Evolutionary conservation across 2,888 invertebrate species (phyloP).

Genomic region (Pammene fasciana): DNA sequence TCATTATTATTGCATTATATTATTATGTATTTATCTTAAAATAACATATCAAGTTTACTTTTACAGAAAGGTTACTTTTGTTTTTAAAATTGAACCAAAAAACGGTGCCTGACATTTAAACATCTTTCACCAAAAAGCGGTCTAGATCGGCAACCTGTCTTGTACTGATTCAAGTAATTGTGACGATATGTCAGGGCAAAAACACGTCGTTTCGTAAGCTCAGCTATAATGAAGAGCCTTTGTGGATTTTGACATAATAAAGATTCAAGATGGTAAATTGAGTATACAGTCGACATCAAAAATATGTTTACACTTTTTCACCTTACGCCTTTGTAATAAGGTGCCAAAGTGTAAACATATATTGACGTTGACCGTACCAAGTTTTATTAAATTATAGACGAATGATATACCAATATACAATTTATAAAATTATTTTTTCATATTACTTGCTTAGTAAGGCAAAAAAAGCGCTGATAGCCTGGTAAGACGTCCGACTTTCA

Average conservation of each 20-base stretch:
- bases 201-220: slow-evolving; percentile 54
- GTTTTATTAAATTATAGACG: too few species aligned
- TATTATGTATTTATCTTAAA: too few species aligned
- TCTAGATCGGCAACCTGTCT: slow-evolving; percentile 41
- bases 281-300: background rate
- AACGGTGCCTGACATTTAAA: slow-evolving; percentile 16
- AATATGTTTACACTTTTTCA: too few species aligned
- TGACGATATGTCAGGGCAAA: slow-evolving; percentile 55
- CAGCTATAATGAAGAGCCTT: slow-evolving; percentile 64
- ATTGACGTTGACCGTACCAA: too few species aligned
- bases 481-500: too few species aligned
- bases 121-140: slow-evolving; percentile 17
- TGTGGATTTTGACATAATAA: slow-evolving; percentile 75
- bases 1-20: too few species aligned
- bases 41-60: too few species aligned
- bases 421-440: too few species aligned
- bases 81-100: slow-evolving; percentile 13
- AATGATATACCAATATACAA: background rate
- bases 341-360: too few species aligned
- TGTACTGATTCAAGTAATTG: slow-evolving; percentile 48
- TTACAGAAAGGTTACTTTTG: background rate
- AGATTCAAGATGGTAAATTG: slow-evolving; percentile 52
- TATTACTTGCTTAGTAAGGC: too few species aligned
- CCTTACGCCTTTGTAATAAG: too few species aligned
- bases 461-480: too few species aligned